Percentiles rank a stretch among this genome's conserved stretches.
These are phyloP conservation scores for Rhinella marina DNA, from an alignment of 2,797 vertebrate species.

Conservation along the genomic window DNA sequence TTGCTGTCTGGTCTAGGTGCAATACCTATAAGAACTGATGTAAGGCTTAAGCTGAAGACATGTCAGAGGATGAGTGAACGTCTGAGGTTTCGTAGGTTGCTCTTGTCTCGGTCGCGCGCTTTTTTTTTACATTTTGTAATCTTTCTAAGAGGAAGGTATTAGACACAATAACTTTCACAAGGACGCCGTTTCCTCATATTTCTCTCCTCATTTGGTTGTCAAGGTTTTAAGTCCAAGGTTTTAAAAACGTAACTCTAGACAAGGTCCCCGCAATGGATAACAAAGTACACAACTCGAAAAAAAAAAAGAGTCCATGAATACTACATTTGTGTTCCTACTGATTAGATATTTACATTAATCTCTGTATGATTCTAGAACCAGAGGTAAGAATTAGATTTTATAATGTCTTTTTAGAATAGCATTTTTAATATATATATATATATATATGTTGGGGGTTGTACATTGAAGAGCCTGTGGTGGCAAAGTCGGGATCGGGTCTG, in stretches of 20 bases:
- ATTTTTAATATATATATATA: no score
- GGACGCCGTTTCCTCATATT: constrained; percentile 79
- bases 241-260: constrained; percentile 74
- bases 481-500: no score
- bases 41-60: not conserved
- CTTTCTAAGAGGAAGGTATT: constrained; percentile 77
- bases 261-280: constrained; percentile 79
- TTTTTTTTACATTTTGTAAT: constrained; percentile 73
- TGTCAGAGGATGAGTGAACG: not conserved
- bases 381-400: not conserved
- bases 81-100: not conserved
- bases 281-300: constrained; percentile 66
- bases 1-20: not conserved
- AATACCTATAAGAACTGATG: not conserved
- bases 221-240: constrained; percentile 83
- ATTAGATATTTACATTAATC: not conserved
- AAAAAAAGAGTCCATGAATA: not conserved
- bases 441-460: no score
- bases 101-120: not conserved
- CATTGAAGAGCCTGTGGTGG: no score
- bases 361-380: not conserved
- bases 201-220: constrained; percentile 75
- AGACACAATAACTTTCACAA: constrained; percentile 83
- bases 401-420: no score
- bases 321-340: not conserved